Base-by-base conservation (phyloP, 2,113 vertebrate genomes). In the Cyanoliseus patagonus region DNA sequence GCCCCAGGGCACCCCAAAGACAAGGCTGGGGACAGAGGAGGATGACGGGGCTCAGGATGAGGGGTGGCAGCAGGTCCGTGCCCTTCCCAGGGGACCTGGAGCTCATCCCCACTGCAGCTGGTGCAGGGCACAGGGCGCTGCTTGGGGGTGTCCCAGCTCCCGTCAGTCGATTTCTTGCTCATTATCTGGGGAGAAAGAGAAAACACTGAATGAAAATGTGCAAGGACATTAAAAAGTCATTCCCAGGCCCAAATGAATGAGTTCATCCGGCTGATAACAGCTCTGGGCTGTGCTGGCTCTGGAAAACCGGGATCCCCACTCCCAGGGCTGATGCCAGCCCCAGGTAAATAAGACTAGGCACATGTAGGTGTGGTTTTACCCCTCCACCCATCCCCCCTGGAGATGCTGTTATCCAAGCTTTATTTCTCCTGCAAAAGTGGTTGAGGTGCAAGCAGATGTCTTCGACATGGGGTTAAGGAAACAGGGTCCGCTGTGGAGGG, bases 91-190 rank as follows among this genome's bases (percentile, higher is more conserved):
- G 15, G 62, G 19, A 80, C 47, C 42, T 0, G 2, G 12, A 57
- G 31, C 13, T 33, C 2, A 0, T 64, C 47, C 46, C 69, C 11
- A 6, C 14, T 1, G 8, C 41, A n/a, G 82, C 52, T 64, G 72
- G 67, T 53, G 25, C 30, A 31, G 49, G 49, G 61, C 82, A 80
- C 52, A 30, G 27, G 55, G 62, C 1, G 11, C 25, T 20, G 18
- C 55, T 11, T 49, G 18, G 64, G 69, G 27, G 14, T 28, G 35
- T 46, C 62, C 44, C 69, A 83, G 31, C 55, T 57, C 59, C 55
- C 1, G 0, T 97, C 95, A 97, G 86, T 95, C 95, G 6, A 97
- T 95, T 63, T 97, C 97, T 88, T 96, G 94, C 35, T 96, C 96
- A 0, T 44, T 73, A 22, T 86, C 97, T 97, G 57, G 15, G 25